Evolutionary conservation across 2,888 invertebrate species (phyloP).

Genomic region (Sesia bembeciformis): DNA sequence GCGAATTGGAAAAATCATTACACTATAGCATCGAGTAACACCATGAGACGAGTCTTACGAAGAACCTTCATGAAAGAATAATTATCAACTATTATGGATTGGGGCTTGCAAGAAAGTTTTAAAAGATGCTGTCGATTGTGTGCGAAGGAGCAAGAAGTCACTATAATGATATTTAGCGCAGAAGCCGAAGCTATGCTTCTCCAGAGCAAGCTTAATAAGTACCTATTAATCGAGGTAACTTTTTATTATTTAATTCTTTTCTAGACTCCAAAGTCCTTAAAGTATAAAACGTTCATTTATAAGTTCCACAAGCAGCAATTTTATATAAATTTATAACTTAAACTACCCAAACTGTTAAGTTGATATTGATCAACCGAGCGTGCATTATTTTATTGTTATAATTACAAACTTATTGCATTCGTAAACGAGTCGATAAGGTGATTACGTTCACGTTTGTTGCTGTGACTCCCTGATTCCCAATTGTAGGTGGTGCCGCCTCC

Average conservation of each 20-base stretch:
- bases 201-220: conserved; percentile 79
- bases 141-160: conserved; percentile 73
- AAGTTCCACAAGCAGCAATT: background rate
- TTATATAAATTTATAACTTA: background rate
- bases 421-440: too few relatives aligned
- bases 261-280: too few relatives aligned
- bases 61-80: background rate
- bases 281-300: too few relatives aligned
- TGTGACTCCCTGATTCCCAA: too few relatives aligned
- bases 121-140: conserved; percentile 78
- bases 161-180: conserved; percentile 77
- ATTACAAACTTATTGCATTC: background rate
- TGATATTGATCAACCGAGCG: too few relatives aligned
- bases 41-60: background rate
- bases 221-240: conserved; percentile 78
- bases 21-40: conserved; percentile 7
- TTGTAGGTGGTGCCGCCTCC: too few relatives aligned
- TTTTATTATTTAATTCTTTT: background rate
- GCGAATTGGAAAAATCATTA: conserved; percentile 44
- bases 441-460: too few relatives aligned
- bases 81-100: conserved; percentile 17
- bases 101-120: conserved; percentile 32
- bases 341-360: too few relatives aligned
- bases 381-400: background rate
- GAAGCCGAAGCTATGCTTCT: conserved; percentile 78